Evolutionary conservation across 2,113 vertebrate genomes (phyloP).

Genomic region (Acrocephalus arundinaceus): DNA sequence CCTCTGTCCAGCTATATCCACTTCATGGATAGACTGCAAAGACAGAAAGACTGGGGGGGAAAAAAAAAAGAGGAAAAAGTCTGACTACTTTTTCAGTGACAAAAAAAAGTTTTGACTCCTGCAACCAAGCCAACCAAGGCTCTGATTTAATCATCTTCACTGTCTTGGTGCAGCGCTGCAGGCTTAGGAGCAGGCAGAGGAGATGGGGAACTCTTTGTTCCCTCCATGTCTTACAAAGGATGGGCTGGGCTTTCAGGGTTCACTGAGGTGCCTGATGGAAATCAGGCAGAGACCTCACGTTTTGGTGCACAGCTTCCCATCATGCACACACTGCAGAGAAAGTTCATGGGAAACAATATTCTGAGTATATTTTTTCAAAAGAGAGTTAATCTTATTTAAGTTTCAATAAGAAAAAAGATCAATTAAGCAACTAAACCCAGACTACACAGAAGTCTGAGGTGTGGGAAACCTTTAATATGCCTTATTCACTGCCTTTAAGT

Average conservation of each 20-base stretch:
- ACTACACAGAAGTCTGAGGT: neutral
- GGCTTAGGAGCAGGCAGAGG: neutral
- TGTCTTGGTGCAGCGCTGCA: neutral
- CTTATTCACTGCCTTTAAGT: neutral
- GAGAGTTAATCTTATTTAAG: neutral
- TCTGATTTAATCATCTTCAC: slow-evolving; percentile 32
- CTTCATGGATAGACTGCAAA: neutral
- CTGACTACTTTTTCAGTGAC: neutral
- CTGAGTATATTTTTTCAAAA: neutral
- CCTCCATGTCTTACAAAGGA: fast-evolving
- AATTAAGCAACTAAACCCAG: neutral
- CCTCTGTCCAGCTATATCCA: neutral
- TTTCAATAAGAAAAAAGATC: neutral
- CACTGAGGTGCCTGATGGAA: neutral
- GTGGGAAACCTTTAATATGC: neutral
- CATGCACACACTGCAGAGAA: neutral
- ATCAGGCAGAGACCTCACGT: neutral
- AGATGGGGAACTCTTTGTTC: neutral
- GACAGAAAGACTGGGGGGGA: neutral
- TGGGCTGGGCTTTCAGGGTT: neutral
- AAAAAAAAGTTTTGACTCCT: neutral
- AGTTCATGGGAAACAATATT: neutral
- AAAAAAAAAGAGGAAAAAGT: neutral
- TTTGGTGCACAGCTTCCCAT: neutral
- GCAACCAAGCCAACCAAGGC: neutral